These are phyloP conservation scores for Lethenteron reissneri DNA, from an alignment of 2,113 vertebrate genomes.

Conservation along the genomic window DNA sequence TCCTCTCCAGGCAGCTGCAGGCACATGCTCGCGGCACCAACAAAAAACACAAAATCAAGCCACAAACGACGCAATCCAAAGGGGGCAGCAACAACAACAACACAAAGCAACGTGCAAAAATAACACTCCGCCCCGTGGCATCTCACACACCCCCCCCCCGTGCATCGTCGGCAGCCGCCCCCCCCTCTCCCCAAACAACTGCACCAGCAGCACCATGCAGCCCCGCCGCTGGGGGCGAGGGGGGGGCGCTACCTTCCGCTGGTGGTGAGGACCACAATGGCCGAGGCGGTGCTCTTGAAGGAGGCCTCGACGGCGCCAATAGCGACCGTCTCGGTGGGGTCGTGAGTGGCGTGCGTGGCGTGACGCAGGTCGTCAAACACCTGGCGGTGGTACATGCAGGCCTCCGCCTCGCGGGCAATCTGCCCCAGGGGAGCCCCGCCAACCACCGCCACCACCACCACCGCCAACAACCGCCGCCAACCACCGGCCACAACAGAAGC, in stretches of 20 bases:
- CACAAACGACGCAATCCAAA: too few relatives aligned
- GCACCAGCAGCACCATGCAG: too few relatives aligned
- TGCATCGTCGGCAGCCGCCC: too few relatives aligned
- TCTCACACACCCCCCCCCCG: too few relatives aligned
- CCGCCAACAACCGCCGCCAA: background rate
- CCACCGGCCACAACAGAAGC: background rate
- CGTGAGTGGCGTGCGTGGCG: slow-evolving; percentile 32
- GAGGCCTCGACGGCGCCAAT: slow-evolving; percentile 82
- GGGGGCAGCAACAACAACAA: too few relatives aligned
- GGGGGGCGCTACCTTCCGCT: slow-evolving; percentile 75
- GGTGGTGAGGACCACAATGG: slow-evolving; percentile 84
- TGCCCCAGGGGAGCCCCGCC: slow-evolving; percentile 15
- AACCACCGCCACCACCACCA: background rate
- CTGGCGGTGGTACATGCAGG: slow-evolving; percentile 27
- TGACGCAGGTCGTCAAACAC: slow-evolving; percentile 44
- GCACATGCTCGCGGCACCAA: too few relatives aligned
- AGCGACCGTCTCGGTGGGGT: slow-evolving; percentile 72
- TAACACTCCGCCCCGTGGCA: too few relatives aligned
- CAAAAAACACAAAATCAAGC: too few relatives aligned
- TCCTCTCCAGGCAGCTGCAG: too few relatives aligned
- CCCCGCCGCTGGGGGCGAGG: background rate
- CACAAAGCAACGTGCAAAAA: too few relatives aligned
- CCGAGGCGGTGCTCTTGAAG: slow-evolving; percentile 79
- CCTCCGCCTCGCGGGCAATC: slow-evolving; percentile 37
- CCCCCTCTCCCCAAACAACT: too few relatives aligned